phyloP scores from a whole-genome alignment of 2,113 vertebrate genomes.

The Gulo gulo region DNA sequence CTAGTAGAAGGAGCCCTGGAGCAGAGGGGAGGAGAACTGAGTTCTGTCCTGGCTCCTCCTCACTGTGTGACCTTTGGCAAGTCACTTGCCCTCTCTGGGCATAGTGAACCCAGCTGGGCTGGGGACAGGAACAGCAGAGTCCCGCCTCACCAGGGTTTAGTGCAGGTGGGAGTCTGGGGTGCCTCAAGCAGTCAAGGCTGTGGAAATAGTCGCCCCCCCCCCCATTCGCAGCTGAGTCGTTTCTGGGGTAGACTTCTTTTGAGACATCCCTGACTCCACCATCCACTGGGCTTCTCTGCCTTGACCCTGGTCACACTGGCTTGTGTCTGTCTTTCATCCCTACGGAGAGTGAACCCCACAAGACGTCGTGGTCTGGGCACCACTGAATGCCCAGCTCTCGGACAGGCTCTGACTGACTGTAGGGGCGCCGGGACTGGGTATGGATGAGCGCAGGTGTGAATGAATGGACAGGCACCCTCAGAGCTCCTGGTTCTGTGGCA shows the following conservation, averaged over 20 bases:
- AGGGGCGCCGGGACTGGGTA: neutral
- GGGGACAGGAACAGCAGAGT: neutral
- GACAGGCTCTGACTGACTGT: fast-evolving
- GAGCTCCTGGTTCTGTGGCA: neutral
- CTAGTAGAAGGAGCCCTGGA: no score
- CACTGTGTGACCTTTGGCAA: neutral
- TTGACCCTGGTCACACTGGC: conserved; percentile 84
- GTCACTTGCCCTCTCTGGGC: neutral
- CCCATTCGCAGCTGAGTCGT: fast-evolving
- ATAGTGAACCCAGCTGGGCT: neutral
- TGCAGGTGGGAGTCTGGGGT: fast-evolving
- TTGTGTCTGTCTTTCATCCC: conserved; percentile 42
- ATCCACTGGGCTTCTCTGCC: conserved; percentile 73
- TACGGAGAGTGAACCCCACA: no score
- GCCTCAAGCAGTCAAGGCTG: neutral
- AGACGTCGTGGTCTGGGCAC: fast-evolving
- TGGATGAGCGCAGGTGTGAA: neutral
- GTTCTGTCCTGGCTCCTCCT: neutral
- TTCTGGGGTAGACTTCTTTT: neutral
- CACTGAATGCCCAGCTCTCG: fast-evolving
- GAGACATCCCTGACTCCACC: neutral
- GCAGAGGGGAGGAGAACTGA: fast-evolving
- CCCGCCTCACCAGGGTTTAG: fast-evolving
- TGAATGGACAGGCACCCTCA: neutral
- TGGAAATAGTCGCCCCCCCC: no score